Percentiles rank a stretch among this genome's conserved stretches.
Evolutionary conservation across 2,888 invertebrate species (phyloP).

Genomic region (Lapara coniferarum): DNA sequence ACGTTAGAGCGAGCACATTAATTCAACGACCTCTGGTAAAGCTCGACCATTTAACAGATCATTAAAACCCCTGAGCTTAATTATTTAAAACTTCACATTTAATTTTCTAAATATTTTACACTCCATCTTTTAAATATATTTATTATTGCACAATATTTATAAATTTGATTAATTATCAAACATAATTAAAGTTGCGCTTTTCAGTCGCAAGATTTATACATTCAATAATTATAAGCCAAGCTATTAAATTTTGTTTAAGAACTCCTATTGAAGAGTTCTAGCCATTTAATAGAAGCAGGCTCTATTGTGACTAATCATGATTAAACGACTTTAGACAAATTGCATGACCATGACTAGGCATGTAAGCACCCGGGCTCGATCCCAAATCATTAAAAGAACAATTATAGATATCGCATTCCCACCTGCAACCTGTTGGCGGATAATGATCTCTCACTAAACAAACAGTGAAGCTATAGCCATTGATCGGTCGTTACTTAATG

Average conservation of each 20-base stretch:
- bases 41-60: too few relatives aligned
- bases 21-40: too few relatives aligned
- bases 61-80: too few relatives aligned
- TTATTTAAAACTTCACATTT: too few relatives aligned
- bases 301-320: constrained; percentile 83
- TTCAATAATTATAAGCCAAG: constrained; percentile 9
- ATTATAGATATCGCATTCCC: constrained; percentile 82
- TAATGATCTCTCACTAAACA: constrained; percentile 80
- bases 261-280: constrained; percentile 69
- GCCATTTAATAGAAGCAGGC: constrained; percentile 75
- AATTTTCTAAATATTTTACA: not conserved
- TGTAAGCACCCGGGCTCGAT: constrained; percentile 69
- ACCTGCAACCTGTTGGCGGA: constrained; percentile 80
- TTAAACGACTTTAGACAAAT: constrained; percentile 84
- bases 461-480: constrained; percentile 65
- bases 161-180: not conserved
- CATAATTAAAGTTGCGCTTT: not conserved
- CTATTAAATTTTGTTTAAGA: constrained; percentile 38
- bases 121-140: too few relatives aligned
- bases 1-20: too few relatives aligned
- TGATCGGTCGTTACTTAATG: constrained; percentile 53
- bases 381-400: constrained; percentile 83
- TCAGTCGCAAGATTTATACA: not conserved
- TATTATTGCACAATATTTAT: not conserved
- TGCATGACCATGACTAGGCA: constrained; percentile 83